phyloP scores from a whole-genome alignment of 2,797 vertebrate genomes.

The Sylvia borin region DNA sequence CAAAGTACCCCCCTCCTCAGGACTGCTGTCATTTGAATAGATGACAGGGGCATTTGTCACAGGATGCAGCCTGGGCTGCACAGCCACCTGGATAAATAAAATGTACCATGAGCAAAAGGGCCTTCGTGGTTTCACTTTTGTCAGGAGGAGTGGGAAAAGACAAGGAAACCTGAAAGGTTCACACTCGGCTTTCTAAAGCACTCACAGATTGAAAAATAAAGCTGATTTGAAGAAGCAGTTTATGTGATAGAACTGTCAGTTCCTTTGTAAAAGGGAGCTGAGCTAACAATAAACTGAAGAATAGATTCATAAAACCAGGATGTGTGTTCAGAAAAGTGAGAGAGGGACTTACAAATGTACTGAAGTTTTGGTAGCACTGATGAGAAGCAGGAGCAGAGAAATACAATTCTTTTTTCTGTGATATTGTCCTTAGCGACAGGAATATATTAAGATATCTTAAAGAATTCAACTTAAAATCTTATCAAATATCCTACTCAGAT shows the following conservation, averaged over 20 bases:
- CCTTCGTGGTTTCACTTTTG: background rate
- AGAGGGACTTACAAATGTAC: background rate
- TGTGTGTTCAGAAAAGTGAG: background rate
- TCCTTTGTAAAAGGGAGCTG: constrained; percentile 19
- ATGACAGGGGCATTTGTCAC: constrained; percentile 57
- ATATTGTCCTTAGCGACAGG: background rate
- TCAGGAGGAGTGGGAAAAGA: background rate
- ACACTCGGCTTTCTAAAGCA: background rate
- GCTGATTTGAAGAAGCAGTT: constrained; percentile 19
- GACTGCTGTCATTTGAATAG: background rate
- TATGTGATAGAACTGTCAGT: background rate
- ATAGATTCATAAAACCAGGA: constrained; percentile 13
- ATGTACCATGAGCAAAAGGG: background rate
- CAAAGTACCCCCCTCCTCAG: background rate
- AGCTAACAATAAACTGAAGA: constrained; percentile 42
- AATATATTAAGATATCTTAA: background rate
- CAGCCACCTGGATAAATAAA: constrained; percentile 15
- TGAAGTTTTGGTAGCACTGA: background rate
- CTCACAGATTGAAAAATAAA: constrained; percentile 5
- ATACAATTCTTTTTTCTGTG: background rate
- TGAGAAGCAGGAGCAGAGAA: background rate
- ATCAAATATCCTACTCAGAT: background rate
- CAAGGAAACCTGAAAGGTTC: background rate
- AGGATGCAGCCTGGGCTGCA: background rate
- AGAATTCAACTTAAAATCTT: background rate